Conservation (phyloP, 2,888 invertebrate species). For the Limnephilus marmoratus region DNA sequence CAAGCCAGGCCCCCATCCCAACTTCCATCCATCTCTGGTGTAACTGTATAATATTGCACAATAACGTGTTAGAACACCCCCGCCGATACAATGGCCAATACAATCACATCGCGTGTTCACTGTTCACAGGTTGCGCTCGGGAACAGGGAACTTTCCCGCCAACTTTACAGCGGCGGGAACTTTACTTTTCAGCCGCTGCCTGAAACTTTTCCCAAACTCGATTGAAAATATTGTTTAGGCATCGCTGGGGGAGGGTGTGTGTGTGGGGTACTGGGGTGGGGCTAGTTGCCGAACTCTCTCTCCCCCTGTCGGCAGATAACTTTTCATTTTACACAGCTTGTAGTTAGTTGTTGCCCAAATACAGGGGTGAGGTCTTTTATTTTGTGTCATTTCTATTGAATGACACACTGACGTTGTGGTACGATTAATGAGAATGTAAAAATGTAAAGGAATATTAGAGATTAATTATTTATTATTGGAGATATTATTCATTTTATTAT, state of each 20-base stretch:
- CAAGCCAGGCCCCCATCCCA: not conserved
- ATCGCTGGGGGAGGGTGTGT: not conserved
- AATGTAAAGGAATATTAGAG: too few relatives aligned
- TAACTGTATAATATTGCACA: not conserved
- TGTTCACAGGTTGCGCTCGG: constrained; percentile 18
- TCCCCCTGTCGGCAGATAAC: constrained; percentile 39
- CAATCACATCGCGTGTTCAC: constrained; percentile 35
- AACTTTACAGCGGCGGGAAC: constrained; percentile 28
- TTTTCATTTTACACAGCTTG: constrained; percentile 63
- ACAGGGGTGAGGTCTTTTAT: not conserved
- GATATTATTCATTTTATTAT: too few relatives aligned
- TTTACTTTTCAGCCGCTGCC: constrained; percentile 7
- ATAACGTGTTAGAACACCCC: not conserved
- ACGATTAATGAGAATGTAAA: not conserved
- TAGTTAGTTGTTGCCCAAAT: not conserved
- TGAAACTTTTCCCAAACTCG: constrained; percentile 38
- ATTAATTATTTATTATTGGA: too few relatives aligned
- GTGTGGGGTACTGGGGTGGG: not conserved
- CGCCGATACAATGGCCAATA: not conserved
- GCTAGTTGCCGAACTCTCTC: not conserved
- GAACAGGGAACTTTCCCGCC: not conserved
- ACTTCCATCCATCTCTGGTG: not conserved
- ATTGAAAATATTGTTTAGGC: constrained; percentile 54
- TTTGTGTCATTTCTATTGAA: not conserved
- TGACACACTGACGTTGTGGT: not conserved